These are phyloP conservation scores for Campylorhamphus procurvoides DNA, from an alignment of 2,113 vertebrate genomes.

Conservation along the genomic window DNA sequence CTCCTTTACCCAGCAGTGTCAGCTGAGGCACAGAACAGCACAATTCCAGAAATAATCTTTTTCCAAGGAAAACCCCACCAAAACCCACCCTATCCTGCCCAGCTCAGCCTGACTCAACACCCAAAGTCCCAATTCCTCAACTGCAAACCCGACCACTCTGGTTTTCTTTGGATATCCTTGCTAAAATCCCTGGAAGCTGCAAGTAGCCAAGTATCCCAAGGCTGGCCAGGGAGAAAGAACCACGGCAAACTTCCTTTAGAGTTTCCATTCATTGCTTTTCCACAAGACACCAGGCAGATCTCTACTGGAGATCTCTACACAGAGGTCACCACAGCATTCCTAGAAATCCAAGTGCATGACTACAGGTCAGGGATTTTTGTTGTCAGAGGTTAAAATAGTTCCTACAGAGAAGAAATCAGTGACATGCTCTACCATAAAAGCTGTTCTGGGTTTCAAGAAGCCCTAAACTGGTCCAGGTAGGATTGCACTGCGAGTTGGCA, in stretches of 20 bases:
- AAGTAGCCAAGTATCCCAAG: background rate
- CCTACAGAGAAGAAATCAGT: background rate
- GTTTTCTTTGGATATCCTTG: background rate
- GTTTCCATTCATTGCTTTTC: background rate
- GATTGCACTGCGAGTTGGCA: rapidly evolving
- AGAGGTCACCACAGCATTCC: background rate
- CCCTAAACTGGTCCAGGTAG: background rate
- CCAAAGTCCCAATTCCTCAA: rapidly evolving
- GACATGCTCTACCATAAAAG: background rate
- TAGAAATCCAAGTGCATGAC: background rate
- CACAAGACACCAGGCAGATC: background rate
- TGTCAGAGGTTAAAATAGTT: background rate
- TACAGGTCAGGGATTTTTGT: background rate
- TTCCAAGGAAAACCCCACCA: background rate
- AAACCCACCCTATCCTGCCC: background rate
- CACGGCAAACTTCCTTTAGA: background rate
- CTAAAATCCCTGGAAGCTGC: background rate
- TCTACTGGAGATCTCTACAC: background rate
- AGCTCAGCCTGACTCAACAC: background rate
- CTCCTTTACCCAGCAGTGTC: background rate
- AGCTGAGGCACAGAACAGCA: background rate
- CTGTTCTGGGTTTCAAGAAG: background rate
- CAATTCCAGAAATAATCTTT: background rate
- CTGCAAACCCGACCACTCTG: background rate
- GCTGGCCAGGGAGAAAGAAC: background rate